Conservation (phyloP, 2,113 vertebrate species). For the Pteropus alecto region DNA sequence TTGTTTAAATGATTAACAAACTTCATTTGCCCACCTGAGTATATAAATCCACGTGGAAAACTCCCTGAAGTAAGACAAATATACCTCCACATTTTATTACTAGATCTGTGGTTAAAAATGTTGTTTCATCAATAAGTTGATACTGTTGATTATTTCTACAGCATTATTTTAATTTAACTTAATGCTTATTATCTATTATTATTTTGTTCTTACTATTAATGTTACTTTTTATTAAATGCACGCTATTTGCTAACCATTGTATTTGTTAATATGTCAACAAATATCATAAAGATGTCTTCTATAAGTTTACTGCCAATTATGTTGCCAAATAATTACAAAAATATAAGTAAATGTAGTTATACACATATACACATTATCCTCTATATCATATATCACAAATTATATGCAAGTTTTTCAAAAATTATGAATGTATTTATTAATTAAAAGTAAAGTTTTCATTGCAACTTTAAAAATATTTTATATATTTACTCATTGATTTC, state of each 20-base stretch:
- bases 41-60: not conserved
- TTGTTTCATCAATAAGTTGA: not conserved
- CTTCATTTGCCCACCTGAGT: not conserved
- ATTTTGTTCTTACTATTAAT: not conserved
- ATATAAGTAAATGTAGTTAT: not conserved
- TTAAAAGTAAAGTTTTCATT: not conserved
- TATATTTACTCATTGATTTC: not conserved
- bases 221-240: not conserved
- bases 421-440: not conserved
- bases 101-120: not conserved
- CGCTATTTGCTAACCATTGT: not conserved
- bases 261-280: not conserved
- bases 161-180: not conserved
- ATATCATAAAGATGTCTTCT: too few species aligned
- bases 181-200: not conserved
- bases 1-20: not conserved
- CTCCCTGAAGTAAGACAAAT: not conserved
- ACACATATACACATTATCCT: not conserved
- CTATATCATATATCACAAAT: not conserved
- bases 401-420: not conserved
- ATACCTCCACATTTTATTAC: not conserved
- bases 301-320: not conserved
- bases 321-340: not conserved
- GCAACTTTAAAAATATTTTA: not conserved
- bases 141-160: not conserved